Conservation (phyloP, 2,113 vertebrate genomes). For the Dasyurus viverrinus region DNA sequence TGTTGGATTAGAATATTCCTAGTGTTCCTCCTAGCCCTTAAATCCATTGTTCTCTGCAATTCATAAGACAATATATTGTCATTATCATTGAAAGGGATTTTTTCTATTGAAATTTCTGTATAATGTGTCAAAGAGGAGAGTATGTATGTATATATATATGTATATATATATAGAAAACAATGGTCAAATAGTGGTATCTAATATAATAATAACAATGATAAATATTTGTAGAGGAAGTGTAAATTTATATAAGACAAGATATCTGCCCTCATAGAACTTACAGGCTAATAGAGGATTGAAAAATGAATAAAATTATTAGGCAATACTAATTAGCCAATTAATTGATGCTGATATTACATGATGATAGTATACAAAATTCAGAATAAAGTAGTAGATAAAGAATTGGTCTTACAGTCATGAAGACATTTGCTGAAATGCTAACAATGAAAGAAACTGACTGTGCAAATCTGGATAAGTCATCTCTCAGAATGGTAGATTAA, state of each 20-base stretch:
- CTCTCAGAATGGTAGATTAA: neutral
- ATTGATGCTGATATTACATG: neutral
- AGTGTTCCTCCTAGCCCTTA: neutral
- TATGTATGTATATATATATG: too few species aligned
- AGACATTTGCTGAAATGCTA: neutral
- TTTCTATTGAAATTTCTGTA: conserved; percentile 13
- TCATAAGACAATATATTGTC: neutral
- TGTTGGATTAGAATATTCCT: neutral
- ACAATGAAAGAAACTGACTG: neutral
- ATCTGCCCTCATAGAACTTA: neutral
- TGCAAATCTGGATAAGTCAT: neutral
- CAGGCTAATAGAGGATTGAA: neutral
- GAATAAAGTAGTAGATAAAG: neutral
- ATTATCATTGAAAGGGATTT: conserved; percentile 2
- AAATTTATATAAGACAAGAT: neutral
- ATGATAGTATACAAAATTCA: neutral
- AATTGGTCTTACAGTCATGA: neutral
- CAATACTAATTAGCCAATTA: too few species aligned
- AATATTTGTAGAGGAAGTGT: neutral
- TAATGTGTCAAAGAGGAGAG: conserved; percentile 39
- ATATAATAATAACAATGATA: neutral
- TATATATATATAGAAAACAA: neutral
- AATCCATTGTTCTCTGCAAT: neutral
- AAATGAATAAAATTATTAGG: neutral
- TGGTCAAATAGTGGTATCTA: neutral